phyloP scores from a whole-genome alignment of 2,113 vertebrate species.

The Microcebus jonahi region DNA sequence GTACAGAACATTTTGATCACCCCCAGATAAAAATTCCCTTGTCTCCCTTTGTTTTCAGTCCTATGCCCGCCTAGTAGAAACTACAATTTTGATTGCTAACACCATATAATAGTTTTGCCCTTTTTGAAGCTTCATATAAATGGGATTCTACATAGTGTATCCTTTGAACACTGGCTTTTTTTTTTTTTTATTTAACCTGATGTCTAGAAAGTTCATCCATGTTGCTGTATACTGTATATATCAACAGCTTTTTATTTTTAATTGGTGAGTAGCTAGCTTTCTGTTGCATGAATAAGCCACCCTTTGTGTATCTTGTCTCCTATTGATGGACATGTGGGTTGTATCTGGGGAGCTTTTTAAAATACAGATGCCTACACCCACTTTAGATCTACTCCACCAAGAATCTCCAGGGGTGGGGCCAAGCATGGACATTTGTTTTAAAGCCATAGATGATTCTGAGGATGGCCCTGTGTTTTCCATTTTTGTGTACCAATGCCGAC shows the following conservation, averaged over 20 bases:
- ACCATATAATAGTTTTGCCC: neutral
- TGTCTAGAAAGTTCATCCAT: neutral
- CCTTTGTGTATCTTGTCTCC: neutral
- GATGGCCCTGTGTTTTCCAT: neutral
- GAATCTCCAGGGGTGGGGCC: neutral
- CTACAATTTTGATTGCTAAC: neutral
- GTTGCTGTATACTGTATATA: neutral
- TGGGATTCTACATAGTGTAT: neutral
- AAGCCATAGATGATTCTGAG: neutral
- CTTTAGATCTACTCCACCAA: neutral
- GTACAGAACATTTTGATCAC: neutral
- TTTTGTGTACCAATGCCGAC: neutral
- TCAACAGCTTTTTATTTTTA: neutral
- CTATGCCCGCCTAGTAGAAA: neutral
- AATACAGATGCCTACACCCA: neutral
- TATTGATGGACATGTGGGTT: neutral
- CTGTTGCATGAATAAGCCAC: neutral
- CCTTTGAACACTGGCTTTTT: neutral
- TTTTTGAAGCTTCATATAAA: neutral
- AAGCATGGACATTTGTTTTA: neutral
- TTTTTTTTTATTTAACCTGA: neutral
- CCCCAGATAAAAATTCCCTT: neutral
- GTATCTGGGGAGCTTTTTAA: neutral
- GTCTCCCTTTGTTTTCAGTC: neutral
- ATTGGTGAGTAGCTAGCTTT: neutral